Percentiles rank a stretch among this genome's conserved stretches.
phyloP scores from a whole-genome alignment of 2,113 vertebrate genomes.

The Anguilla rostrata region DNA sequence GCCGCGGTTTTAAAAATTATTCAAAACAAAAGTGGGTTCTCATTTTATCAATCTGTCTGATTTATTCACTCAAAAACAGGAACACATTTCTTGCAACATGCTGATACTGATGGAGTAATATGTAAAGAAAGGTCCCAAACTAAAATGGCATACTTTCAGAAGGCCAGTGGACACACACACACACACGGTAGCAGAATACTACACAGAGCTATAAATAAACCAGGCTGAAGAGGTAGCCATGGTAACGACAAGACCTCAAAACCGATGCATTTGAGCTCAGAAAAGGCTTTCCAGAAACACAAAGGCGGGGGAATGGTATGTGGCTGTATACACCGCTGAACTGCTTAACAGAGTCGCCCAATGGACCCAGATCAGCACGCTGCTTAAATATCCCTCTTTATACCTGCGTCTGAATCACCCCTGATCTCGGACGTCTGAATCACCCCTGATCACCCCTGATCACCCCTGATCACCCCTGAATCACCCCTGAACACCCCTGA shows the following conservation, averaged over 20 bases:
- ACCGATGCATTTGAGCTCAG: neutral
- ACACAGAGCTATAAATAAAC: neutral
- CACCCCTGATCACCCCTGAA: neutral
- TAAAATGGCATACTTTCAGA: neutral
- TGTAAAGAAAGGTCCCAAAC: neutral
- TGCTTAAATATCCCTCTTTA: neutral
- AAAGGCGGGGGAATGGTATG: neutral
- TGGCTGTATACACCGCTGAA: neutral
- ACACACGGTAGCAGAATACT: neutral
- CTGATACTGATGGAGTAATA: too few relatives aligned
- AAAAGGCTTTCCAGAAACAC: neutral
- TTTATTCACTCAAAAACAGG: too few relatives aligned
- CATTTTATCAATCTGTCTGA: too few relatives aligned
- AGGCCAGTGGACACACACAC: neutral
- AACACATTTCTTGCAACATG: too few relatives aligned
- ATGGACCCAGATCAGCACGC: neutral
- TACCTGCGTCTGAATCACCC: neutral
- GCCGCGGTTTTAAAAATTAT: too few relatives aligned
- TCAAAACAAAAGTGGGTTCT: too few relatives aligned
- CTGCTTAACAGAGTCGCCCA: neutral
- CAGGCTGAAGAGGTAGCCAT: constrained; percentile 1
- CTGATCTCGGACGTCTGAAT: neutral
- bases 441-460: neutral
- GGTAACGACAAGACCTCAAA: constrained; percentile 9
- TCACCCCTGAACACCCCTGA: neutral